Evolutionary conservation across 2,888 invertebrate genomes (phyloP).

Genomic region (Drosophila pseudotalamancana): DNA sequence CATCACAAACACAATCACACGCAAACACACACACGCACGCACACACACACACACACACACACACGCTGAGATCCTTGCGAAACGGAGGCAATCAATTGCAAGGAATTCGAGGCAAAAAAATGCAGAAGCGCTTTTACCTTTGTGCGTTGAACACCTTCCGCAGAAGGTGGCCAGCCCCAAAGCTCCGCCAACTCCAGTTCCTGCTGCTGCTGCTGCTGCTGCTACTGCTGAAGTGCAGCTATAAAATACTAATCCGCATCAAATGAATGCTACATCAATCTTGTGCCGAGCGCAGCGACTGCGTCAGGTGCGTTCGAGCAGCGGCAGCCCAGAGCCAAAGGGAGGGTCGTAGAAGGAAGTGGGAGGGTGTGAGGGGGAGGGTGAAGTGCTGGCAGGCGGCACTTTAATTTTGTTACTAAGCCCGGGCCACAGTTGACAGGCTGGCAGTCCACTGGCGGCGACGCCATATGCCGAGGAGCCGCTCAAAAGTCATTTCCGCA

Average conservation of each 20-base stretch:
- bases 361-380: not conserved
- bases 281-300: conserved; percentile 65
- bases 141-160: conserved; percentile 54
- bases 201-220: conserved; percentile 2
- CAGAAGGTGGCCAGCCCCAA: conserved; percentile 7
- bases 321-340: not conserved
- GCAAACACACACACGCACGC: conserved; percentile 8
- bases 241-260: conserved; percentile 80
- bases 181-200: too few relatives aligned
- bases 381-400: conserved; percentile 42
- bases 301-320: conserved; percentile 27
- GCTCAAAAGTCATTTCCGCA: conserved; percentile 81
- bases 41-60: conserved; percentile 3
- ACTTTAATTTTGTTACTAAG: conserved; percentile 78
- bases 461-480: conserved; percentile 67
- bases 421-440: conserved; percentile 53
- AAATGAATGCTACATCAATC: conserved; percentile 79
- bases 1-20: not conserved
- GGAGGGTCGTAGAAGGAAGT: too few relatives aligned
- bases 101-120: conserved; percentile 67
- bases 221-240: conserved; percentile 72
- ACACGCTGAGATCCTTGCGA: conserved; percentile 42
- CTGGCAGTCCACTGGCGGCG: conserved; percentile 19
- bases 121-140: conserved; percentile 53
- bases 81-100: conserved; percentile 73